Evolutionary conservation across 2,888 invertebrate species (phyloP), one percentile per base, ranked within the genome.

Genomic region (Mesodorylaimus sp.): DNA sequence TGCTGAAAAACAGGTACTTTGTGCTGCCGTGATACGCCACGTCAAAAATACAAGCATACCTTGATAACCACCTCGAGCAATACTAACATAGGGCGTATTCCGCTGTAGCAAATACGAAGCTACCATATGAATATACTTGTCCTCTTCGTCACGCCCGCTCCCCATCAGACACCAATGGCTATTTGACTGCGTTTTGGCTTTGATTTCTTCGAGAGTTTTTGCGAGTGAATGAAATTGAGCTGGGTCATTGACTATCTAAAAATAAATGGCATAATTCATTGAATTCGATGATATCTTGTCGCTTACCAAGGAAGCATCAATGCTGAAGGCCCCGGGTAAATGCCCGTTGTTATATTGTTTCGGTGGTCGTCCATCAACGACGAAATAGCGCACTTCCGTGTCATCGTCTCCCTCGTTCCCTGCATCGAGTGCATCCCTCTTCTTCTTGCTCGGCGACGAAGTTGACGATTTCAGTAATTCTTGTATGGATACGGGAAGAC

Each of bases 281-380:
- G 21, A 39, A 39, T 39, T 39, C 21, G 41, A 19, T 10, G 7
- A 39, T 21, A n/a, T n/a, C n/a, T n/a, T n/a, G 41, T 39, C 21
- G 21, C 41, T 62, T 64, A 79, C 79, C 62, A 97, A 74, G 70
- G 87, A 86, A 62, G 91, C 89, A 69, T 97, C 95, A 55, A 97
- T 75, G 71, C 95, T 93, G 73, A 95, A 97, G 50, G 95, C 95
- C 47, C 91, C 93, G 1, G 88, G 83, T 56, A 97, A 76, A 72
- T 95, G 93, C 0, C 95, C 95, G 49, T 82, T 81, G 72, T 93
- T 93, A 66, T 93, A 97, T 64, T 95, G 91, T 57, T 91, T 88
- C 13, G 87, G 79, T 7, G 95, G 89, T 55, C 97, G 77, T 68
- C 93, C 93, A 69, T 97, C 97, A 7, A 97, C 89, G 55, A 95